Conservation (phyloP, 2,888 invertebrate genomes). For the Noctua janthe region DNA sequence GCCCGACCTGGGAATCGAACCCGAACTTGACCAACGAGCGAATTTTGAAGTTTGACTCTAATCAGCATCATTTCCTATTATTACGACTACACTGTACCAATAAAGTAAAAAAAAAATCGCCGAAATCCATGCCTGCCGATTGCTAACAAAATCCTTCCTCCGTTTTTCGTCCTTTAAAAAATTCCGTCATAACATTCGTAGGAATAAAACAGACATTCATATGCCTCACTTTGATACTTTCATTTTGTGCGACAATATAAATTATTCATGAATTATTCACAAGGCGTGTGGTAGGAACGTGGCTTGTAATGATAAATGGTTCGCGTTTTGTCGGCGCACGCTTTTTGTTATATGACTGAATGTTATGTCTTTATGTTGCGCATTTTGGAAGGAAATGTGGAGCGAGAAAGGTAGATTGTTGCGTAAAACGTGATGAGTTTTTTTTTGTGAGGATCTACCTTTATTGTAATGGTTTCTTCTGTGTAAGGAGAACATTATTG, state of each 20-base stretch:
- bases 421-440: neutral
- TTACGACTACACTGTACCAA: neutral
- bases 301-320: constrained; percentile 36
- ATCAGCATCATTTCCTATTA: too few relatives aligned
- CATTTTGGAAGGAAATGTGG: neutral
- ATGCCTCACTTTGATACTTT: constrained; percentile 40
- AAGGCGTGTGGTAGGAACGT: neutral
- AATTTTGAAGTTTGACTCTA: too few relatives aligned
- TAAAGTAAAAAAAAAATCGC: neutral
- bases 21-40: too few relatives aligned
- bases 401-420: neutral
- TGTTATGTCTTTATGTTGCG: constrained; percentile 33
- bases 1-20: too few relatives aligned
- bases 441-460: too few relatives aligned
- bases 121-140: neutral
- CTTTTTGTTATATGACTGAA: neutral
- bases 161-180: constrained; percentile 7
- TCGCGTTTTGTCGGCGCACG: constrained; percentile 7
- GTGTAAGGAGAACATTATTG: too few relatives aligned
- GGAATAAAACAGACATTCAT: constrained; percentile 23
- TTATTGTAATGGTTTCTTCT: too few relatives aligned
- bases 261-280: constrained; percentile 49
- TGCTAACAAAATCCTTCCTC: neutral
- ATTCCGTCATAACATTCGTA: constrained; percentile 14
- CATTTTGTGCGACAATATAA: constrained; percentile 37